Evolutionary conservation across 2,113 vertebrate genomes (phyloP).

Genomic region (Dipodomys spectabilis): DNA sequence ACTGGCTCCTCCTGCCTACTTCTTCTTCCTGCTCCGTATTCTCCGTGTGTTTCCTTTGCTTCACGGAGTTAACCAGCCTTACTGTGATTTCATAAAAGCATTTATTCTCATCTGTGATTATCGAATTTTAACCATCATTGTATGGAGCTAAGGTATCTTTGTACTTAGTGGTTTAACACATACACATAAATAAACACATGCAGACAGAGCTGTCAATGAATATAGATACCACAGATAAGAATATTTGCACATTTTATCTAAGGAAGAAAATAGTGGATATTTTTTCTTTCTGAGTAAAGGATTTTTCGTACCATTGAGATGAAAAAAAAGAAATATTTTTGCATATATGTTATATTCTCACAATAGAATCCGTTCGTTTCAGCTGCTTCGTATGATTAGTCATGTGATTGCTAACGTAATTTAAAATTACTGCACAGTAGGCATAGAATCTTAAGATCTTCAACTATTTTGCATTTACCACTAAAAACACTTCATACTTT

Average conservation of each 20-base stretch:
- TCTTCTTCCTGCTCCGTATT: not conserved
- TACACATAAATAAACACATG: not conserved
- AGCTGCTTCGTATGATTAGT: not conserved
- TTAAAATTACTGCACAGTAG: slow-evolving; percentile 23
- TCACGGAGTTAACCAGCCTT: not conserved
- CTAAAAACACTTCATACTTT: slow-evolving; percentile 35
- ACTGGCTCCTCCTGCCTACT: rapidly evolving
- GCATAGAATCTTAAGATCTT: slow-evolving; percentile 15
- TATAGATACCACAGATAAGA: not conserved
- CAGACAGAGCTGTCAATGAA: not conserved
- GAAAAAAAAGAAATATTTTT: slow-evolving; percentile 40
- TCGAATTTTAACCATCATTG: not conserved
- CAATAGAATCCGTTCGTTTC: not conserved
- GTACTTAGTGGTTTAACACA: not conserved
- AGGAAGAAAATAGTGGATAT: not conserved
- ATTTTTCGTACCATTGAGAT: slow-evolving; percentile 38
- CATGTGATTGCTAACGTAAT: not conserved
- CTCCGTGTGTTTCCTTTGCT: not conserved
- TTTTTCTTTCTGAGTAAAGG: not conserved
- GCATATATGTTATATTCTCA: not conserved
- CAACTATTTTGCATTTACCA: not conserved
- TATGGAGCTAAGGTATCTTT: not conserved
- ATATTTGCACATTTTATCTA: not conserved
- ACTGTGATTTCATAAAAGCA: rapidly evolving
- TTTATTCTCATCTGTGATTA: not conserved